Evolutionary conservation across 2,797 vertebrate species (phyloP), one percentile per base, ranked within the genome.

Genomic region (Melanotaenia boesemani): DNA sequence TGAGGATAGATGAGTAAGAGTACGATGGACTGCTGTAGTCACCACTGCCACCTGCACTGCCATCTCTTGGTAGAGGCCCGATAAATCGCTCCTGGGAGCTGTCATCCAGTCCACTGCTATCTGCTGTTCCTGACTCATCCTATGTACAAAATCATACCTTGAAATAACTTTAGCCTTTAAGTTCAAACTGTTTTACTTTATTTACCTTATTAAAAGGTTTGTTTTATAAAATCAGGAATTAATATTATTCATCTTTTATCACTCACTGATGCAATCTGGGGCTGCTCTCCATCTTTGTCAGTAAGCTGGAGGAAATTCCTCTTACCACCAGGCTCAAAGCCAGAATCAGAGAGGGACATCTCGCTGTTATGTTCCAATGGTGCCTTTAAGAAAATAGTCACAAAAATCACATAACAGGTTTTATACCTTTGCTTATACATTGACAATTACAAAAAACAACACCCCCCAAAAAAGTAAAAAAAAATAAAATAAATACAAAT

Each of bases 201-300:
- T 48, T 8, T 8, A 48, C 46, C 20, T 48, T 2, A 20, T 2
- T 3, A 48, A 48, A n/a, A n/a, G 32, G 32, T 32, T 32, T 1
- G 7, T 56, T 8, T 26, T 34, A 54, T 58, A 5, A 56, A 55
- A 79, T 16, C 0, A 8, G 3, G n/a, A 65, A 2, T 54, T 69
- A 0, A 1, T 46, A 37, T 41, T 65, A 3, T 52, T 67, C 20
- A 37, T 34, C 11, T 56, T 72, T 22, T 55, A 54, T 36, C 16
- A 93, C 95, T 95, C 88, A 99, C 98, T 30, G 95, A 94, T 69
- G 92, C 88, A 71, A 96, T 87, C 62, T 96, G 98, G 74, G 98
- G 98, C 90, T 98, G 98, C 86, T 98, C 97, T 84, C 98, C 98
- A 79, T 98, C 97, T 94, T 96, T 99, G 92, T 99, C 98, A 7